Conservation (phyloP, 2,888 invertebrate species). For the Argyresthia goedartella region DNA sequence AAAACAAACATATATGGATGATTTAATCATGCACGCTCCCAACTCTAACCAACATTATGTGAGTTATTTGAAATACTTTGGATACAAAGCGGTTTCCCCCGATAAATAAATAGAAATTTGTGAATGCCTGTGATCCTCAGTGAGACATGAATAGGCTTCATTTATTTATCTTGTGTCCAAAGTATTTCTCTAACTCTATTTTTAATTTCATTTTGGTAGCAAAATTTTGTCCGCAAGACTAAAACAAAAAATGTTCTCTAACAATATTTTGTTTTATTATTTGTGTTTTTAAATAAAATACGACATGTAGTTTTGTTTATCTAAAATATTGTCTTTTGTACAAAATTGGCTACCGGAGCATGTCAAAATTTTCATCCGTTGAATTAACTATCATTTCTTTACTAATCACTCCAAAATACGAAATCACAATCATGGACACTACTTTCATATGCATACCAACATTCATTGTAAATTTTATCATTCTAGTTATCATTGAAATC, state of each 20-base stretch:
- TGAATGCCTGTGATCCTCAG: background rate
- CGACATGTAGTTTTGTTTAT: background rate
- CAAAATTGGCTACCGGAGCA: conserved; percentile 58
- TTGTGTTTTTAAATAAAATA: background rate
- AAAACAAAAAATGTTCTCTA: background rate
- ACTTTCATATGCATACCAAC: conserved; percentile 11
- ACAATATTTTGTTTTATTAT: background rate
- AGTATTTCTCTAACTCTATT: background rate
- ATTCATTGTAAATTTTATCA: conserved; percentile 3
- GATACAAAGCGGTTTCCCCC: too few relatives aligned
- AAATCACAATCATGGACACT: conserved; percentile 9
- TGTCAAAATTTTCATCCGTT: conserved; percentile 21
- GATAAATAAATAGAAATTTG: too few relatives aligned
- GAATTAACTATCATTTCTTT: conserved; percentile 3
- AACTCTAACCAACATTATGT: too few relatives aligned
- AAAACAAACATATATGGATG: conserved; percentile 10
- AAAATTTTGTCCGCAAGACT: conserved; percentile 34
- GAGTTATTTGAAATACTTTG: too few relatives aligned
- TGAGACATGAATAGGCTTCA: background rate
- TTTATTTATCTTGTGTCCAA: background rate
- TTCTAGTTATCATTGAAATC: background rate
- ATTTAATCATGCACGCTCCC: too few relatives aligned
- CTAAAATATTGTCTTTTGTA: conserved; percentile 55
- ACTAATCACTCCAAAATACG: background rate
- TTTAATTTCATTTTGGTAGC: conserved; percentile 37